Base-by-base conservation (phyloP, 2,797 vertebrate genomes). In the Acanthopagrus latus region DNA sequence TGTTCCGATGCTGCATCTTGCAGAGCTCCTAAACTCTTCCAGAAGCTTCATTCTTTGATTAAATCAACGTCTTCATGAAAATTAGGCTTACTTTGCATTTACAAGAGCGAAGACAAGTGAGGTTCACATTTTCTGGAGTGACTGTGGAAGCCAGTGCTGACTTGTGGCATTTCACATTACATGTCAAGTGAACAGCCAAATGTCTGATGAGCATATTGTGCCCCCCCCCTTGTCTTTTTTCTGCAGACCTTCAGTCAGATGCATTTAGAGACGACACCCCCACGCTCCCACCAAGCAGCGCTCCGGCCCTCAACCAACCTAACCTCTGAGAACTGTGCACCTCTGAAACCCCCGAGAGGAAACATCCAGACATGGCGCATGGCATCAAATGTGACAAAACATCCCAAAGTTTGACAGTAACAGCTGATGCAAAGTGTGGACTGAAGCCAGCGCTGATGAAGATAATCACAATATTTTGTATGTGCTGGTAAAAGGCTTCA, bases 231-330 rank as follows among this genome's bases (percentile, higher is more conserved):
- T n/a, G 20, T 33, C 29, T 71, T 29, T 57, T 6, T 46, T 66
- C 27, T 71, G 38, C 85, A 96, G 95, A 95, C 80, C 93, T 95
- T 50, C 93, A 95, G 64, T 89, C 93, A 0, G 95, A 95, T 51
- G 93, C 93, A 7, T 95, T 94, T 51, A 83, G 88, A 88, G 95
- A 96, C 20, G 91, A 95, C 81, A 94, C 95, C 2, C 94, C 93
- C 0, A 95, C 92, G 5, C 93, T 95, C 50, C 93, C 92, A 63
- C 93, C 94, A 1, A 94, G 92, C 83, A 94, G 91, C 6, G 85
- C 90, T 74, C 88, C 94, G 12, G 68, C 93, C 62, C 78, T 94
- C 68, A 93, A 95, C 89, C 95, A 78, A 94, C 16, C 10, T 21
- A 9, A 64, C 46, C 44, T n/a, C 13, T 2, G 18, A 54, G 14